phyloP scores from a whole-genome alignment of 2,888 invertebrate genomes.

The Pecten maximus region DNA sequence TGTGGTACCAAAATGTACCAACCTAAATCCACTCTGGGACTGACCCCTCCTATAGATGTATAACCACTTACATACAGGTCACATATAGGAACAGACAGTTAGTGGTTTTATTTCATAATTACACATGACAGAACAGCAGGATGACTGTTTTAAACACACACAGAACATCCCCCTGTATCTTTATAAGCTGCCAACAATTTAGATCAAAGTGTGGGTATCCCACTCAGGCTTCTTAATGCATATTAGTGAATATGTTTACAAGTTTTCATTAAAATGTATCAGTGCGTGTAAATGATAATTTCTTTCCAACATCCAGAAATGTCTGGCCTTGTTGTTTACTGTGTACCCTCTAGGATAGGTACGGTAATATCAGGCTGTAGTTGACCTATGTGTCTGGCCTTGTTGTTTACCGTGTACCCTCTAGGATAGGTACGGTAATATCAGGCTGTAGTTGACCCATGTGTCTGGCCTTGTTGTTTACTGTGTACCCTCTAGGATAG shows the following conservation, averaged over 20 bases:
- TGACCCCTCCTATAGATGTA: background rate
- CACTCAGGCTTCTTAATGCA: background rate
- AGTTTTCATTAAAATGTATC: background rate
- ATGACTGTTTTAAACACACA: too few relatives aligned
- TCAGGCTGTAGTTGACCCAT: too few relatives aligned
- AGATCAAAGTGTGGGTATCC: background rate
- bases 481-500: background rate
- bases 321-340: background rate
- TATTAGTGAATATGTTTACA: conserved; percentile 5
- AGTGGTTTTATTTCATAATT: background rate
- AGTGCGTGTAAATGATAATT: background rate
- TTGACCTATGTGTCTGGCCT: background rate
- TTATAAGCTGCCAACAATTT: background rate
- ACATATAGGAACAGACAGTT: background rate
- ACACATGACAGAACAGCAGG: background rate
- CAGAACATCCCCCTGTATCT: background rate
- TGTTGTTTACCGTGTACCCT: background rate
- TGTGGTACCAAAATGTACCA: background rate
- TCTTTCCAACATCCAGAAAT: background rate
- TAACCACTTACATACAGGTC: background rate
- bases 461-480: background rate
- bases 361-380: too few relatives aligned
- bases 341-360: background rate
- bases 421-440: background rate
- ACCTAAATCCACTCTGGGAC: background rate